A percentile compares a stretch with the other conserved stretches of the same genome.
Evolutionary conservation across 2,113 vertebrate species (phyloP).

Genomic region (Gnathonemus longibarbis): DNA sequence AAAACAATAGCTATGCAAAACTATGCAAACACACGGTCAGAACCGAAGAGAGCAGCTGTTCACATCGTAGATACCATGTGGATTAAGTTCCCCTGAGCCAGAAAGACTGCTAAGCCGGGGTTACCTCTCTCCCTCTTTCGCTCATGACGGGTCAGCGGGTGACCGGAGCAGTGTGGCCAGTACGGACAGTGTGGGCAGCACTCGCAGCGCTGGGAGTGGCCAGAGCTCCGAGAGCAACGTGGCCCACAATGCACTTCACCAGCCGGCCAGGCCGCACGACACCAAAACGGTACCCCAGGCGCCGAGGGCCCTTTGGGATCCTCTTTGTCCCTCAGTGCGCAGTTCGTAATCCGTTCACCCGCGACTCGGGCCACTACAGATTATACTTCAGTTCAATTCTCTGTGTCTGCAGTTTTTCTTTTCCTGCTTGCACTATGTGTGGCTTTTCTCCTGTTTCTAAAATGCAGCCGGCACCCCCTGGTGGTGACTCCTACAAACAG

Average conservation of each 20-base stretch:
- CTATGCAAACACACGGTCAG: background rate
- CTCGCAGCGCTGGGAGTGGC: conserved; percentile 85
- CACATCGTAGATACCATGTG: background rate
- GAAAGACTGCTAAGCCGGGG: background rate
- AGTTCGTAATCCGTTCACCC: background rate
- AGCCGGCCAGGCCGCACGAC: conserved; percentile 23
- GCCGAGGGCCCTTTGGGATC: background rate
- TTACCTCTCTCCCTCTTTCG: background rate
- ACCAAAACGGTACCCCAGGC: conserved; percentile 32
- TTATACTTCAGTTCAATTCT: background rate
- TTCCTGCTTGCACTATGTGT: background rate
- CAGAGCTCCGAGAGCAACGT: conserved; percentile 83
- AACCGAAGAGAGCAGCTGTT: background rate
- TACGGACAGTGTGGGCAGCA: conserved; percentile 82
- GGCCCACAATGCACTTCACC: conserved; percentile 62
- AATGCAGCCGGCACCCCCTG: conserved; percentile 65
- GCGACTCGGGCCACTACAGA: background rate
- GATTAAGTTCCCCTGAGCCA: background rate
- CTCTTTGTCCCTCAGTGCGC: background rate
- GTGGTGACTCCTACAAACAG: conserved; percentile 57
- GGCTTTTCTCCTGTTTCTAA: background rate
- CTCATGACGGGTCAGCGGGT: conserved; percentile 54
- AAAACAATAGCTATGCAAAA: background rate
- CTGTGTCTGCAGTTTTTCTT: background rate
- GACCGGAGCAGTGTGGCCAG: conserved; percentile 90